These are phyloP conservation scores for Penaeus monodon DNA, from an alignment of 2,888 invertebrate species.

Conservation along the genomic window DNA sequence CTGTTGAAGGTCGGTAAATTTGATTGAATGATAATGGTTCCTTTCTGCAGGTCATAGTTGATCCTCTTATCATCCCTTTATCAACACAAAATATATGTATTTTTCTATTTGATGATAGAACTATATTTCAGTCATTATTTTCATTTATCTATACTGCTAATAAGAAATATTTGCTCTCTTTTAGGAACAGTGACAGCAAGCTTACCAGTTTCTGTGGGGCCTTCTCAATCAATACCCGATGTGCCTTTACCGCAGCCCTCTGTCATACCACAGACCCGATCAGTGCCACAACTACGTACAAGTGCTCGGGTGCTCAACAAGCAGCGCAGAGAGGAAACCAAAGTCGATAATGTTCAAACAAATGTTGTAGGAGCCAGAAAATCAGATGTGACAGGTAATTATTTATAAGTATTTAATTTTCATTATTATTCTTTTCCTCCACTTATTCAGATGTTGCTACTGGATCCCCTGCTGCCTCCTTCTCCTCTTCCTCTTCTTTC, in stretches of 20 bases:
- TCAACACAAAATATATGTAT: no score
- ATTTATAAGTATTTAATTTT: not conserved
- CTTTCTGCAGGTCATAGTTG: no score
- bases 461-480: no score
- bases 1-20: no score
- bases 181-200: conserved; percentile 31
- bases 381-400: conserved; percentile 29
- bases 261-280: conserved; percentile 17
- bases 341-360: conserved; percentile 13
- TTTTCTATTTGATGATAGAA: no score
- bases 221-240: conserved; percentile 35
- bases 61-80: no score
- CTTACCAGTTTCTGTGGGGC: conserved; percentile 21
- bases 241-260: conserved; percentile 43
- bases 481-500: no score
- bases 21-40: no score
- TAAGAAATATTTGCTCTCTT: not conserved
- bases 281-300: conserved; percentile 50
- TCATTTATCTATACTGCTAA: no score
- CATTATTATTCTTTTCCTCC: no score
- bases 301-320: conserved; percentile 58
- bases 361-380: conserved; percentile 20
- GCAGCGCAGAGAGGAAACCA: conserved; percentile 57
- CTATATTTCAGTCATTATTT: not conserved
- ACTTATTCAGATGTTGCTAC: no score